Evolutionary conservation across 1,140 invertebrate genomes (phyloP), one percentile per base, ranked within the genome.

Genomic region (Musca domestica): DNA sequence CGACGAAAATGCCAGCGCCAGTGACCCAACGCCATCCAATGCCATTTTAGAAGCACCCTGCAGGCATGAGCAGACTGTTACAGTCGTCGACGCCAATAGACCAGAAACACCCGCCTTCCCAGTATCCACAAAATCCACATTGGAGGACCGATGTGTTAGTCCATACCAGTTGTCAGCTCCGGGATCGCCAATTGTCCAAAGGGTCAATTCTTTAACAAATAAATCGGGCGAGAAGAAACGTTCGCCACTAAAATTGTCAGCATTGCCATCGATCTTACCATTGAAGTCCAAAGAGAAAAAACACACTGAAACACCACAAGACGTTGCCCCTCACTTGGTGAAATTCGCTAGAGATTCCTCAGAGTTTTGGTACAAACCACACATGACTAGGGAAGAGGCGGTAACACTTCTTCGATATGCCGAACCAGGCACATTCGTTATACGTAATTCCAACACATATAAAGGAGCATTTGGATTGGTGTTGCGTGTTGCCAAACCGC

Each of bases 341-440:
- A 90, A 93, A 74, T 98, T 98, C 83, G 95, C 97, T 1, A 88
- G 94, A 70, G 95, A 98, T 82, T 96, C 93, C 66, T 94, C 92
- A 63, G 93, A 92, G 77, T 98, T 89, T 83, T 98, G 96, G 97
- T 99, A 98, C 83, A 98, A 98, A 81, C 94, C 96, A 10, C 91
- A 91, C 73, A 98, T 98, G 72, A 90, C 92, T 10, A 85, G 96
- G 68, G 96, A 98, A 82, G 95, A 98, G 94, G 95, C 95, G 52
- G 95, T 98, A 70, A 86, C 86, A 52, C 88, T 98, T 76, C 83
- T 99, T 46, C 90, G 92, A 71, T 89, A 95, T 73, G 91, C 94
- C 72, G 84, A 88, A 30, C 92, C 95, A 12, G 97, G 97, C 20
- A 94, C 95, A 12, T 99, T 99, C 84, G 89, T 99, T 3, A 95